phyloP scores from a whole-genome alignment of 2,113 vertebrate species.

The Erinaceus europaeus region DNA sequence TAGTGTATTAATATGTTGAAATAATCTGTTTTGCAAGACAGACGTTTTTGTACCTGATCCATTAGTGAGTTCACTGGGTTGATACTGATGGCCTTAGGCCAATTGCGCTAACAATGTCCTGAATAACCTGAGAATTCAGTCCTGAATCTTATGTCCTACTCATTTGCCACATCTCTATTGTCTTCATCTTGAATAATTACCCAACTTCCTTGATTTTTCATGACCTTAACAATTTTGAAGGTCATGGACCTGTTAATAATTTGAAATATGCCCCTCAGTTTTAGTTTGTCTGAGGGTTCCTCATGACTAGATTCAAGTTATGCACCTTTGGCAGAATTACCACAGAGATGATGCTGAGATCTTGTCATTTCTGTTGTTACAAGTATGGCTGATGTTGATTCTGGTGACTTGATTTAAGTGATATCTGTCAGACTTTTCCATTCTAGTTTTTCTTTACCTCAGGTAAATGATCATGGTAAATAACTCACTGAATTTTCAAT shows the following conservation, averaged over 20 bases:
- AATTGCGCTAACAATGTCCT: background rate
- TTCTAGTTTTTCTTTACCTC: background rate
- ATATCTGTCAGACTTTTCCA: background rate
- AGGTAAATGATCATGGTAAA: background rate
- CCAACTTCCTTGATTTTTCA: background rate
- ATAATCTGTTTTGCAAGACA: too few relatives aligned
- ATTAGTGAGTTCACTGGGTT: background rate
- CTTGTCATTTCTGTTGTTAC: background rate
- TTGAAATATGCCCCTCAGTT: conserved; percentile 8
- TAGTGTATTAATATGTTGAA: too few relatives aligned
- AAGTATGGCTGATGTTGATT: background rate
- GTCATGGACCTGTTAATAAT: background rate
- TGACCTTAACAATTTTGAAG: background rate
- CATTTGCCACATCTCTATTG: background rate
- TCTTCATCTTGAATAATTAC: background rate
- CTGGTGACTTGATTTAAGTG: background rate
- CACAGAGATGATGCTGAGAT: background rate
- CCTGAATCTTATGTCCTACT: background rate
- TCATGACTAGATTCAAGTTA: background rate
- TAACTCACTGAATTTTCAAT: background rate
- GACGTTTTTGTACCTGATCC: too few relatives aligned
- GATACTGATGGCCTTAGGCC: background rate
- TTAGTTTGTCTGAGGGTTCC: background rate
- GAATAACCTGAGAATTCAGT: background rate
- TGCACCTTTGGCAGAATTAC: background rate